Evolutionary conservation across 2,113 vertebrate genomes (phyloP), one percentile per base, ranked within the genome.

Genomic region (Nibea coibor): DNA sequence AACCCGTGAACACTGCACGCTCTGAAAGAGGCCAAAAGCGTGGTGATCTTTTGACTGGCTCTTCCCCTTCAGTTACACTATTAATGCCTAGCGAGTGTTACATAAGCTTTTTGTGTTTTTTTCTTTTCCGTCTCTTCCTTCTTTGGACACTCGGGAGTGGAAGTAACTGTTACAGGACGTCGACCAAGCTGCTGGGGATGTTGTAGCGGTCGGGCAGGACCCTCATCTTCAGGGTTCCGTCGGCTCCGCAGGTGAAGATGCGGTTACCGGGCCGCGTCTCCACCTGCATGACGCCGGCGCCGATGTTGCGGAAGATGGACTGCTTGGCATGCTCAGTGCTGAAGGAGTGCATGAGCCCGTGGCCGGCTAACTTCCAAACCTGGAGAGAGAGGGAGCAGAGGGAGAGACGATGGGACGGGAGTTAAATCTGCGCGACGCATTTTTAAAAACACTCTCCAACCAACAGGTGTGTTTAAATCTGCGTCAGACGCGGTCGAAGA

Each of bases 291-390:
- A 99, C 97, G 0, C 98, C 98, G 4, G 97, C 96, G 26, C 98
- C 98, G 8, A 99, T 97, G 90, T 99, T 99, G 75, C 98, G 96
- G 95, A 99, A 99, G 91, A 99, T 97, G 78, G 98, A 99, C 93
- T 99, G 98, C 88, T 99, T 99, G 72, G 98, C 96, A 2, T 99
- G 98, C 73, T 99, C 98, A 0, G 89, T 96, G 94, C 97, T 98
- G 81, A 99, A 99, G 0, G 98, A 97, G 91, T 99, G 97, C 93
- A 98, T 97, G 72, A 99, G 94, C 14, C 97, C 95, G 19, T 97
- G 97, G 87, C 96, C 96, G 1, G 96, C 94, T 81, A 99, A 64
- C 91, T 97, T 96, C 97, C 97, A 99, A 54, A 98, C 97, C 98
- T 99, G 91, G 86, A 81, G 81, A 65, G 35, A 20, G 69, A 59